Evolutionary conservation across 2,888 invertebrate genomes (phyloP).

Genomic region (Blastobasis adustella): DNA sequence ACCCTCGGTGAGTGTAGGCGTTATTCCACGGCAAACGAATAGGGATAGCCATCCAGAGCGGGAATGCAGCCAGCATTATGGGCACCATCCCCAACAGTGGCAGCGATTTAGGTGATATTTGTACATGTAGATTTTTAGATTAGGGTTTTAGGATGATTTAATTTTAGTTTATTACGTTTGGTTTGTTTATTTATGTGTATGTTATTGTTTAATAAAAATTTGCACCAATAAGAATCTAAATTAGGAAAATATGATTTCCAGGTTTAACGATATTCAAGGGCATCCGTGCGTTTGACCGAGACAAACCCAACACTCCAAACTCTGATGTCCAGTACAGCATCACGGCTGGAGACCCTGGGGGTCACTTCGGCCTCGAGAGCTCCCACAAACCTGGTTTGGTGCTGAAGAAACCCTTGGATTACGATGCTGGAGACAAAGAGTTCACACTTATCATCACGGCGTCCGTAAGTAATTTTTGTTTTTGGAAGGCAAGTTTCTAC

Average conservation of each 20-base stretch:
- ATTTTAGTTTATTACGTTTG: too few species aligned
- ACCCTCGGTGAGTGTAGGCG: too few species aligned
- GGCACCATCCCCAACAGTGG: too few species aligned
- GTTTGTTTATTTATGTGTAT: not conserved
- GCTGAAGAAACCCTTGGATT: constrained; percentile 83
- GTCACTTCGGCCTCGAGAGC: constrained; percentile 86
- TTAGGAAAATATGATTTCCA: constrained; percentile 31
- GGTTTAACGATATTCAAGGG: constrained; percentile 88
- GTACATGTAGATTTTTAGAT: too few species aligned
- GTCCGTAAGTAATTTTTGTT: constrained; percentile 68
- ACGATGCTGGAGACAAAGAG: constrained; percentile 85
- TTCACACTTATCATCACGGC: constrained; percentile 85
- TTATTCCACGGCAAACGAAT: too few species aligned
- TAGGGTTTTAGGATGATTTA: too few species aligned
- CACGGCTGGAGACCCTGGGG: constrained; percentile 80
- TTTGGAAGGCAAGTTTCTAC: too few species aligned
- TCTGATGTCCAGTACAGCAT: constrained; percentile 90
- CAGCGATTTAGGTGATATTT: too few species aligned
- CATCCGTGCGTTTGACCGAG: constrained; percentile 86
- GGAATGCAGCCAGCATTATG: too few species aligned
- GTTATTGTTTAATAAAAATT: too few species aligned
- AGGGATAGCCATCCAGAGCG: too few species aligned
- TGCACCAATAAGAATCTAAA: too few species aligned
- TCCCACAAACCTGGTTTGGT: constrained; percentile 86
- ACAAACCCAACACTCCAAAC: constrained; percentile 92